Base-by-base conservation (phyloP, 1,140 invertebrate species). In the Cydia fagiglandana region DNA sequence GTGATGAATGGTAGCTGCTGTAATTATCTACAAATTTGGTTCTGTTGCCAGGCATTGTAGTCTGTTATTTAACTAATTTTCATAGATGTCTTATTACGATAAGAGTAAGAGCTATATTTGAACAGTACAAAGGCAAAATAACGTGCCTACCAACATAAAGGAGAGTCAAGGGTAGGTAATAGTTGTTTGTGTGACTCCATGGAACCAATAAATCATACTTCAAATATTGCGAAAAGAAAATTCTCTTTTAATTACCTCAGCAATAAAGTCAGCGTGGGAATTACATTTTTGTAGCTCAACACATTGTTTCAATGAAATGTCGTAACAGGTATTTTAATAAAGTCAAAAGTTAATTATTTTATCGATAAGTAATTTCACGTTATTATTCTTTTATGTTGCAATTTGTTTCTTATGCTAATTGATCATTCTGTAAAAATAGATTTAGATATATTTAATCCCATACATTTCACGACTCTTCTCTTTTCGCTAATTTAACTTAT, bases 1-100 rank as follows among this genome's bases (percentile, higher is more conserved):
- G n/a, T 70, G 66, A 70, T 70, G 34, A 70, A 70, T 70, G 66
- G 66, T 70, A 28, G 66, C 15, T 70, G 64, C 24, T 15, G 66
- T 45, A 70, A 70, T 70, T 70, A 70, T 70, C 66, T 41, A 38
- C 66, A 70, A 70, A 70, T 70, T 70, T 70, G 30, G 34, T 38
- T n/a, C n/a, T 17, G 30, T 70, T 17, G 66, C 28, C 34, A 17
- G 34, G 66, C 66, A 38, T 41, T 45, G n/a, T 17, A 10, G 66
- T 9, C 28, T 70, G 34, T n/a, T 17, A 10, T n/a, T 41, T 38
- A 24, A n/a, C 9, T 7, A 68, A 17, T 38, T 24, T 70, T 70
- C 9, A 12, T 17, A 17, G 38, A 70, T 6, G 2, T 17, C 34
- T 70, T 38, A 38, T 17, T 70, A 0, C 9, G 9, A 45, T 70